Evolutionary conservation across 1,140 invertebrate genomes (phyloP).

Genomic region (Ostrea denselamellosa): DNA sequence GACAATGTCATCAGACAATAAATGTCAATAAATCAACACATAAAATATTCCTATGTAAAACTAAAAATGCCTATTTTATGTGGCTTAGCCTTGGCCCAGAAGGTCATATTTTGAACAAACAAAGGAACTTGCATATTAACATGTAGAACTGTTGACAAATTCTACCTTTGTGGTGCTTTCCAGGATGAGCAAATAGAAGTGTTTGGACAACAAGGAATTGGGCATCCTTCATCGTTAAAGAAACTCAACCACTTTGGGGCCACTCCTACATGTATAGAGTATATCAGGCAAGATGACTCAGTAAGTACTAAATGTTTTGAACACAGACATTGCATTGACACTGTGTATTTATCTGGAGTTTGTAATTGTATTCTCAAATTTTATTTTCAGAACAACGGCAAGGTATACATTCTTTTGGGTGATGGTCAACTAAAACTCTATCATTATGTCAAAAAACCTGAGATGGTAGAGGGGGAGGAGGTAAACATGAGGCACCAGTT

Average conservation of each 20-base stretch:
- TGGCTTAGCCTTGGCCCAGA: no score
- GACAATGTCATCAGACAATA: no score
- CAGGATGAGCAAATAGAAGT: constrained; percentile 43
- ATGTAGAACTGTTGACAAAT: background rate
- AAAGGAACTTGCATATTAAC: background rate
- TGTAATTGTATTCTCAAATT: background rate
- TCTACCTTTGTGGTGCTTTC: background rate
- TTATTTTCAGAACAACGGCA: constrained; percentile 11
- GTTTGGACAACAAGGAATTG: constrained; percentile 34
- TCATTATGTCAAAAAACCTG: background rate
- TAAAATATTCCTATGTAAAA: no score
- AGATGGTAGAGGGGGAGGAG: background rate
- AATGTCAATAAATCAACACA: no score
- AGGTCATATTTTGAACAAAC: no score
- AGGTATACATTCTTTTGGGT: background rate
- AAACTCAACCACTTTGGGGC: constrained; percentile 14
- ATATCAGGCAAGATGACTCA: background rate
- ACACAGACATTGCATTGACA: background rate
- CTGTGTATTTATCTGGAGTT: no score
- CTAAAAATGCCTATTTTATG: no score
- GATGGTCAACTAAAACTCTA: constrained; percentile 18
- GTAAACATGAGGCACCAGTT: constrained; percentile 13
- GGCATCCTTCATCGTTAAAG: constrained; percentile 11
- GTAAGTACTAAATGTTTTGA: constrained; percentile 18
- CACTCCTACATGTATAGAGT: constrained; percentile 27